Base-by-base conservation (phyloP, 2,113 vertebrate species). In the Tyrannus savana region DNA sequence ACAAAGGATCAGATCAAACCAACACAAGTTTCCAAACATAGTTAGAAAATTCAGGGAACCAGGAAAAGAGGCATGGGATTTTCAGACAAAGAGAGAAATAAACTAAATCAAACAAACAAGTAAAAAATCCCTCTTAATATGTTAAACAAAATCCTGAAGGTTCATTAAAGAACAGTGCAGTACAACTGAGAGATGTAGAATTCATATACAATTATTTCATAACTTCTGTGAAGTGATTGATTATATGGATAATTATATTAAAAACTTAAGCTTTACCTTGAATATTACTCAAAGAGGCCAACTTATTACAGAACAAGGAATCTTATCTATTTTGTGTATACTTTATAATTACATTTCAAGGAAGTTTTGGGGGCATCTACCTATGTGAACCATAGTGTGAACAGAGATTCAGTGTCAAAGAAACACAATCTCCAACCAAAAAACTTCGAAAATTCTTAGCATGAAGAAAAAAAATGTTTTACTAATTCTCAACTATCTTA, bases 251-350 rank as follows among this genome's bases (percentile, higher is more conserved):
- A 76, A 84, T 46, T 7, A 10, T 9, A 76, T 75, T 82, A 18
- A 82, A 62, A 90, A 76, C 8, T 49, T 50, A 22, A 47, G 6
- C 5, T 69, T 93, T 82, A 46, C 7, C 28, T 92, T 76, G 31
- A 75, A 41, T 19, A 37, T 78, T 58, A 44, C 9, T 77, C 16
- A 52, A 77, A 63, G 12, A 23, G 2, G 7, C 3, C 33, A 72
- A 19, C 24, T 4, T 42, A 2, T 37, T 76, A 76, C 4, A 28
- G 19, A 76, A 18, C 4, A 72, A 77, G 68, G 47, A 7, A 15
- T 53, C 14, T 84, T 71, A 27, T 3, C 14, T 37, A 0, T 0
- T 56, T 67, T 73, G 60, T 9, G 0, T 31, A 6, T 25, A 22
- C 5, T 25, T 67, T 4, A 81, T 22, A 41, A 73, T 23, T 56